Conservation (phyloP, 2,888 invertebrate genomes). For the Caenorhabditis parvicauda region DNA sequence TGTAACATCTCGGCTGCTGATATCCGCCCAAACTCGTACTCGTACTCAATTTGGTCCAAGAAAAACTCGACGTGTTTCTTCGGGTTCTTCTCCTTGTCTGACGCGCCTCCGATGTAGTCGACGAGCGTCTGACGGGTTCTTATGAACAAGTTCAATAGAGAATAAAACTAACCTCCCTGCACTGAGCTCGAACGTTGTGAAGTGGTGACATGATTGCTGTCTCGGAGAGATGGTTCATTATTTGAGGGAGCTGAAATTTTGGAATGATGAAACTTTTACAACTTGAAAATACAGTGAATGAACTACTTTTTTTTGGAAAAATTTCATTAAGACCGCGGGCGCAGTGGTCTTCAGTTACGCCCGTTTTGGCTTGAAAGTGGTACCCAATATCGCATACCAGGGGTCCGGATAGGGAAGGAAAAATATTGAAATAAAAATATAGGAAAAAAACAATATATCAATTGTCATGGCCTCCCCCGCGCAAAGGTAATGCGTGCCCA, state of each 20-base stretch:
- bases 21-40: conserved; percentile 78
- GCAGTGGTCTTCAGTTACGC: too few relatives aligned
- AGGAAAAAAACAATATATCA: too few relatives aligned
- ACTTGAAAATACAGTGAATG: background rate
- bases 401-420: too few relatives aligned
- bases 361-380: too few relatives aligned
- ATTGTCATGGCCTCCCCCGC: too few relatives aligned
- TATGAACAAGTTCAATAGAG: background rate
- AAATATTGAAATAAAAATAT: too few relatives aligned
- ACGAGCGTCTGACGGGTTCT: conserved; percentile 26
- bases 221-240: conserved; percentile 80
- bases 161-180: conserved; percentile 69
- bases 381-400: too few relatives aligned
- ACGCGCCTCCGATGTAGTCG: conserved; percentile 69
- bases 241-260: conserved; percentile 72
- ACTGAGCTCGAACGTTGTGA: conserved; percentile 74
- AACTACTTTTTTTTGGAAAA: background rate
- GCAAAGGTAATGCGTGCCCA: too few relatives aligned
- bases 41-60: conserved; percentile 79
- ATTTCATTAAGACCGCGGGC: too few relatives aligned
- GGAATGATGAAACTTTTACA: conserved; percentile 67
- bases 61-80: conserved; percentile 75
- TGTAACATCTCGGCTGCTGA: conserved; percentile 83
- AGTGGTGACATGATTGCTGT: conserved; percentile 67
- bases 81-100: conserved; percentile 72